Conservation (phyloP, 2,888 invertebrate genomes). For the Chesias legatella region DNA sequence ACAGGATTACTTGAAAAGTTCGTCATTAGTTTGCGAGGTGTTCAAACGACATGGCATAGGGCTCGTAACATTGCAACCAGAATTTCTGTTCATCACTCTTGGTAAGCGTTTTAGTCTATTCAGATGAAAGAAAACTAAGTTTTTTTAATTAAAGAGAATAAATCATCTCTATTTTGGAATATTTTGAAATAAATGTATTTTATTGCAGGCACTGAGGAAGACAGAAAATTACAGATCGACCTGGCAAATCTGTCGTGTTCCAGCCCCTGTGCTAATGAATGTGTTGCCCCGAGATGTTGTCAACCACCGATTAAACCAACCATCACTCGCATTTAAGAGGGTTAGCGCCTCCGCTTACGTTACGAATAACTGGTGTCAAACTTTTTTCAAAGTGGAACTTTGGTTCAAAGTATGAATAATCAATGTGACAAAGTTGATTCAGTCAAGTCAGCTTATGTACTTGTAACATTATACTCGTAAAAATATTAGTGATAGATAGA, state of each 20-base stretch:
- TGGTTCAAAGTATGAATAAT: no score
- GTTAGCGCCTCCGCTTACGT: no score
- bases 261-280: constrained; percentile 71
- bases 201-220: constrained; percentile 59
- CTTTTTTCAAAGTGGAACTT: no score
- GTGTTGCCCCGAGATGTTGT: constrained; percentile 67
- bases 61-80: constrained; percentile 93
- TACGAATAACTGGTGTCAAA: neutral
- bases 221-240: constrained; percentile 60
- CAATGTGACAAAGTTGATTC: no score
- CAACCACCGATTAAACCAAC: constrained; percentile 48
- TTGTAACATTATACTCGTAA: no score
- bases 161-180: no score
- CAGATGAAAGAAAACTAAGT: neutral
- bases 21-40: constrained; percentile 84
- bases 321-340: constrained; percentile 57
- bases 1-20: constrained; percentile 65
- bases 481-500: no score
- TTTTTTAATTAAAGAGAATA: no score
- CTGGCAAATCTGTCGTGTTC: constrained; percentile 61
- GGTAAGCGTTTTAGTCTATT: constrained; percentile 39
- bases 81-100: constrained; percentile 78
- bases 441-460: no score
- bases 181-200: neutral
- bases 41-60: constrained; percentile 90